phyloP scores from a whole-genome alignment of 2,113 vertebrate genomes.

The Dasypus novemcinctus region DNA sequence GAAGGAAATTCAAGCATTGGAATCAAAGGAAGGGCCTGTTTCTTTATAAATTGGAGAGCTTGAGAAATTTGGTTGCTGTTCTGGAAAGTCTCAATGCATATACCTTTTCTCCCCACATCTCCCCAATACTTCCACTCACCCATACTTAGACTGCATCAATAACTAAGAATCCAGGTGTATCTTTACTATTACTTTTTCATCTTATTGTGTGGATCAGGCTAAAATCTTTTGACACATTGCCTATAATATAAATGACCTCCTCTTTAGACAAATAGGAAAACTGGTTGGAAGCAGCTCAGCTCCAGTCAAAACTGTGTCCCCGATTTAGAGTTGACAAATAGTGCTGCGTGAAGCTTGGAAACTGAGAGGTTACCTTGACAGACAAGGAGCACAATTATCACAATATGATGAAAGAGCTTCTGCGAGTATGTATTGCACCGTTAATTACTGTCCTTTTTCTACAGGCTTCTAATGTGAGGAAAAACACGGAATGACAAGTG shows the following conservation, averaged over 20 bases:
- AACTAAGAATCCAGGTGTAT: conserved; percentile 78
- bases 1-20: background rate
- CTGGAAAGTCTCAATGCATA: background rate
- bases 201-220: conserved; percentile 84
- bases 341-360: conserved; percentile 86
- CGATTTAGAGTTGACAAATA: conserved; percentile 93
- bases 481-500: conserved; percentile 99
- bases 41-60: conserved; percentile 11
- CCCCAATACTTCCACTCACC: background rate
- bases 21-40: background rate
- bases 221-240: conserved; percentile 88
- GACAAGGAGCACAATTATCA: conserved; percentile 99
- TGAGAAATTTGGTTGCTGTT: conserved; percentile 39
- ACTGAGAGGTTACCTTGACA: conserved; percentile 95
- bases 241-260: conserved; percentile 91
- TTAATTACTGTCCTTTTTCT: conserved; percentile 99
- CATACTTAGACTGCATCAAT: background rate
- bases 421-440: conserved; percentile 90
- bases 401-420: conserved; percentile 98
- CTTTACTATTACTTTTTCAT: conserved; percentile 84
- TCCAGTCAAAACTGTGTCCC: conserved; percentile 76
- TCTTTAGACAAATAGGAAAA: conserved; percentile 88
- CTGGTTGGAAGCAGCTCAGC: conserved; percentile 77
- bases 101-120: background rate
- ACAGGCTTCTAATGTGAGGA: conserved; percentile 99